Conservation (phyloP, 2,113 vertebrate species). For the Neotoma lepida region DNA sequence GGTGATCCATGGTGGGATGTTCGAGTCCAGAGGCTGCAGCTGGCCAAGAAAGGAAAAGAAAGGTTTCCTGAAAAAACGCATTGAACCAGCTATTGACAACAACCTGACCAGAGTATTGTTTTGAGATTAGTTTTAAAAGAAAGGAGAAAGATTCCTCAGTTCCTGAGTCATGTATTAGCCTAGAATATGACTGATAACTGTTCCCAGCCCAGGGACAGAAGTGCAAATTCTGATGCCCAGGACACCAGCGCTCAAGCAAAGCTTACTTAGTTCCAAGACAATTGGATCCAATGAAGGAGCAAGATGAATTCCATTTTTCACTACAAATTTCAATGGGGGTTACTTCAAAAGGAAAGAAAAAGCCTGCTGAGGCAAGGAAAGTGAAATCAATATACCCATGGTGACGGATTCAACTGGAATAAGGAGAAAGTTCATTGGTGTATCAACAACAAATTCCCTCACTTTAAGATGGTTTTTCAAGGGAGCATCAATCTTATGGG, state of each 20-base stretch:
- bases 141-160: constrained; percentile 63
- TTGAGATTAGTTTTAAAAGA: constrained; percentile 84
- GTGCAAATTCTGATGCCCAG: constrained; percentile 66
- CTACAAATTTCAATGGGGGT: constrained; percentile 66
- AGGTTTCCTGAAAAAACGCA: constrained; percentile 80
- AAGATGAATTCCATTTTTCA: constrained; percentile 66
- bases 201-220: constrained; percentile 76
- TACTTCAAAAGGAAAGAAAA: constrained; percentile 61
- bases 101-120: constrained; percentile 79
- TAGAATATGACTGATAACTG: constrained; percentile 64
- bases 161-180: constrained; percentile 67
- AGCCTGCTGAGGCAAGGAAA: constrained; percentile 23
- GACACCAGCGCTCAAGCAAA: neutral
- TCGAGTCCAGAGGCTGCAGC: constrained; percentile 81
- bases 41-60: constrained; percentile 78
- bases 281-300: constrained; percentile 55
- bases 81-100: constrained; percentile 83
- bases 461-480: constrained; percentile 48
- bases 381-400: constrained; percentile 61
- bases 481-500: constrained; percentile 44
- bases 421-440: constrained; percentile 55
- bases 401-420: constrained; percentile 58
- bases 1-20: constrained; percentile 76
- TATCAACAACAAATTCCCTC: constrained; percentile 56
- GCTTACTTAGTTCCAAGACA: constrained; percentile 67